Percentiles rank a stretch among this genome's conserved stretches.
Evolutionary conservation across 1,140 invertebrate species (phyloP).

Genomic region (Linepithema humile): DNA sequence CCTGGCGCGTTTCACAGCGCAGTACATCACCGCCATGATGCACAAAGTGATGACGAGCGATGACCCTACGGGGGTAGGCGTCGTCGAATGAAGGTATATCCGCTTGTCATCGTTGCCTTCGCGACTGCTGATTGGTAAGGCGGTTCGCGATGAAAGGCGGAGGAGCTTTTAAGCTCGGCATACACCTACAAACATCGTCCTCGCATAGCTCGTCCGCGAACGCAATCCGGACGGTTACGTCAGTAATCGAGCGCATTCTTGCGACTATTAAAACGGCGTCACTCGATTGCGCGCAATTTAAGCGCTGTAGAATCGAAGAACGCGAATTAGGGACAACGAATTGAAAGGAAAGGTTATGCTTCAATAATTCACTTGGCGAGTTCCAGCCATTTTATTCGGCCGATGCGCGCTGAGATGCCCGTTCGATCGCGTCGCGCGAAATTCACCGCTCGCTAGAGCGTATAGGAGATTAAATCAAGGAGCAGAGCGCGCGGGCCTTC

Average conservation of each 20-base stretch:
- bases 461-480: constrained; percentile 78
- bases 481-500: constrained; percentile 68
- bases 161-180: constrained; percentile 26
- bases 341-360: too few relatives aligned
- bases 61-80: constrained; percentile 54
- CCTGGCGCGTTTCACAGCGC: constrained; percentile 70
- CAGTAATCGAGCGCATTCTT: background rate
- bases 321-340: too few relatives aligned
- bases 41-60: constrained; percentile 66
- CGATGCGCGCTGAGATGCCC: background rate
- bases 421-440: constrained; percentile 37
- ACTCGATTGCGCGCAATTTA: background rate
- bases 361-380: too few relatives aligned
- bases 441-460: constrained; percentile 58
- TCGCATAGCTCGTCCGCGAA: background rate
- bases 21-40: constrained; percentile 71
- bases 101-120: constrained; percentile 38
- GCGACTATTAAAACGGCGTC: background rate
- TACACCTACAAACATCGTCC: background rate
- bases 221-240: background rate
- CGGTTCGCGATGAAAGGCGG: constrained; percentile 44
- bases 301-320: too few relatives aligned
- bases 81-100: constrained; percentile 48
- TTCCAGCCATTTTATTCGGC: too few relatives aligned
- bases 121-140: constrained; percentile 50